Conservation (phyloP, 2,888 invertebrate species). For the Epiperipatus broadwayi region DNA sequence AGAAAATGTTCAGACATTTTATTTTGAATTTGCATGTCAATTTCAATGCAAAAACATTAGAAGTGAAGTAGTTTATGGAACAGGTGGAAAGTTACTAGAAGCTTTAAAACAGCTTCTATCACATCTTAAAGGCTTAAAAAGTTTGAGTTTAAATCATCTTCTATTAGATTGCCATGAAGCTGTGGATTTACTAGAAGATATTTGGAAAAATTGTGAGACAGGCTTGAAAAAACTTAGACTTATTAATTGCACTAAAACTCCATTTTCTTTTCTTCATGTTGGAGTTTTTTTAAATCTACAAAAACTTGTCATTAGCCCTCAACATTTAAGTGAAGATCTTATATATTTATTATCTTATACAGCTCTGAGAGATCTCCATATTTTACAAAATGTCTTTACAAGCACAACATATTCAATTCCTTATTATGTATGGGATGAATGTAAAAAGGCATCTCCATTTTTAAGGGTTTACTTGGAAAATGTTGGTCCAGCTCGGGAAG, state of each 20-base stretch:
- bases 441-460: conserved; percentile 38
- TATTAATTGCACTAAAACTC: conserved; percentile 50
- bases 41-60: conserved; percentile 28
- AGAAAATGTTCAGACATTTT: conserved; percentile 12
- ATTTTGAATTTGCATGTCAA: conserved; percentile 31
- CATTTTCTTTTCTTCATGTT: conserved; percentile 49
- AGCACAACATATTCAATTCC: conserved; percentile 22
- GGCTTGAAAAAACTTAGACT: conserved; percentile 42
- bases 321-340: conserved; percentile 53
- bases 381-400: conserved; percentile 44
- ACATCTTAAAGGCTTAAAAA: conserved; percentile 41
- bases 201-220: conserved; percentile 39
- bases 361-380: conserved; percentile 42
- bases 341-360: conserved; percentile 45
- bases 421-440: conserved; percentile 33
- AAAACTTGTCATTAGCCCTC: conserved; percentile 34
- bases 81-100: conserved; percentile 39
- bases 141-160: conserved; percentile 48
- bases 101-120: conserved; percentile 38
- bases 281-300: conserved; percentile 53
- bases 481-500: conserved; percentile 37
- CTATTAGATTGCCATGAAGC: conserved; percentile 50
- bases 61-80: conserved; percentile 45
- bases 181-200: conserved; percentile 47
- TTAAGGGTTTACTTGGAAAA: conserved; percentile 48